phyloP scores from a whole-genome alignment of 2,888 invertebrate species.

The Drosophila atripex region DNA sequence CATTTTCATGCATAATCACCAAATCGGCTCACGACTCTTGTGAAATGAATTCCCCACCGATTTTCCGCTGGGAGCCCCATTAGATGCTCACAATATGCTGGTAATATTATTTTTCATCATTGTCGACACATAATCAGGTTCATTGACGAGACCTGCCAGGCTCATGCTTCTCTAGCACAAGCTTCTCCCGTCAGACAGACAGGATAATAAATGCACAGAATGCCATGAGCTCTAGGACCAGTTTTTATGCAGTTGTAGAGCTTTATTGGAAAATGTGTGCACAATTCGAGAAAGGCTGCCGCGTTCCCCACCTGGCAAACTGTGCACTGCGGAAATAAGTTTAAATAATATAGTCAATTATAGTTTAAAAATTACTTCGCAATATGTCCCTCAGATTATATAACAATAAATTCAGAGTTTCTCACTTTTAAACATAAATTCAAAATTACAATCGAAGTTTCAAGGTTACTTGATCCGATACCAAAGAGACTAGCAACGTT shows the following conservation, averaged over 20 bases:
- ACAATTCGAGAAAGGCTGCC: slow-evolving; percentile 64
- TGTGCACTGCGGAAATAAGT: slow-evolving; percentile 12
- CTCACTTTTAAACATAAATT: no score
- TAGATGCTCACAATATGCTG: slow-evolving; percentile 6
- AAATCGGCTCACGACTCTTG: slow-evolving; percentile 4
- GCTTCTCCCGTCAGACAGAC: slow-evolving; percentile 41
- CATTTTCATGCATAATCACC: neutral
- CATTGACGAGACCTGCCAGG: slow-evolving; percentile 51
- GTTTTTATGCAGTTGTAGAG: slow-evolving; percentile 62
- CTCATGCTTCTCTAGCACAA: neutral
- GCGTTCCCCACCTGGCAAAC: slow-evolving; percentile 37
- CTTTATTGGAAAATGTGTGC: slow-evolving; percentile 76
- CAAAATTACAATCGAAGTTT: no score
- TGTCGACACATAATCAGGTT: slow-evolving; percentile 66
- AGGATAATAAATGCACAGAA: slow-evolving; percentile 65
- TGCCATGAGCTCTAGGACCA: slow-evolving; percentile 30
- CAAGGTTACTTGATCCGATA: no score
- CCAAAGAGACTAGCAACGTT: neutral
- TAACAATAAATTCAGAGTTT: no score
- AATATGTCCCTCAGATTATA: no score
- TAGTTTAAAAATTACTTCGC: no score
- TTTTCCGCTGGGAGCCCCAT: slow-evolving; percentile 9
- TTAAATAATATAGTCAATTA: neutral
- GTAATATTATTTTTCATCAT: slow-evolving; percentile 54
- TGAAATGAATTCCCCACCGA: slow-evolving; percentile 4